These are phyloP conservation scores for Pristionchus japonicus DNA, from an alignment of 2,888 invertebrate species.

Conservation along the genomic window DNA sequence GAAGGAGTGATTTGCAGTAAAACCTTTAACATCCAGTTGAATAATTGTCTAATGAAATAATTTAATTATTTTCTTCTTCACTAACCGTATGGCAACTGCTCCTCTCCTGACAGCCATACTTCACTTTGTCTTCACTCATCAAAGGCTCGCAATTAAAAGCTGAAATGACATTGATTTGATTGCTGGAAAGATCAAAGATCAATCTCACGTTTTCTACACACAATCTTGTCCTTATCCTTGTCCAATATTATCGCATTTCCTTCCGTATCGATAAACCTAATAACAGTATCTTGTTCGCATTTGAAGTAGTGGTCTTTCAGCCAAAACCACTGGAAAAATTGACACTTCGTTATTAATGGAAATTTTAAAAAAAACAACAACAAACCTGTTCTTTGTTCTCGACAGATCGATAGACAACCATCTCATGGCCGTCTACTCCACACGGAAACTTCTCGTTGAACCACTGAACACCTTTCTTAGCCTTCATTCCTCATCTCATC, in stretches of 20 bases:
- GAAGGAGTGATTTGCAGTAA: too few species aligned
- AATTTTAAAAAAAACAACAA: not conserved
- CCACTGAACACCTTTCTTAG: not conserved
- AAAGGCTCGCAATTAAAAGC: not conserved
- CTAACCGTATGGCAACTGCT: not conserved
- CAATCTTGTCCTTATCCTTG: not conserved
- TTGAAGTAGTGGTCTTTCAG: not conserved
- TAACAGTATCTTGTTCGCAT: not conserved
- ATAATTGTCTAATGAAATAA: not conserved
- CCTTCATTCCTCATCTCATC: too few species aligned
- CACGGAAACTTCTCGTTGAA: not conserved
- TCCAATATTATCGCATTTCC: not conserved
- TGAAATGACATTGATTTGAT: not conserved
- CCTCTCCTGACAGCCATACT: not conserved
- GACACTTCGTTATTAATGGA: too few species aligned
- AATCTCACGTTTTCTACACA: not conserved
- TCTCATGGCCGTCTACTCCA: not conserved
- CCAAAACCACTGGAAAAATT: not conserved
- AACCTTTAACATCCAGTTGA: not conserved
- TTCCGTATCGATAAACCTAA: not conserved
- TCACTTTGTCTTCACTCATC: not conserved
- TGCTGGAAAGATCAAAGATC: not conserved
- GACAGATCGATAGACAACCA: not conserved
- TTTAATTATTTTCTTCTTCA: too few species aligned
- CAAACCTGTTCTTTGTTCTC: not conserved